phyloP scores from a whole-genome alignment of 2,888 invertebrate genomes.

The Protonemura montana region DNA sequence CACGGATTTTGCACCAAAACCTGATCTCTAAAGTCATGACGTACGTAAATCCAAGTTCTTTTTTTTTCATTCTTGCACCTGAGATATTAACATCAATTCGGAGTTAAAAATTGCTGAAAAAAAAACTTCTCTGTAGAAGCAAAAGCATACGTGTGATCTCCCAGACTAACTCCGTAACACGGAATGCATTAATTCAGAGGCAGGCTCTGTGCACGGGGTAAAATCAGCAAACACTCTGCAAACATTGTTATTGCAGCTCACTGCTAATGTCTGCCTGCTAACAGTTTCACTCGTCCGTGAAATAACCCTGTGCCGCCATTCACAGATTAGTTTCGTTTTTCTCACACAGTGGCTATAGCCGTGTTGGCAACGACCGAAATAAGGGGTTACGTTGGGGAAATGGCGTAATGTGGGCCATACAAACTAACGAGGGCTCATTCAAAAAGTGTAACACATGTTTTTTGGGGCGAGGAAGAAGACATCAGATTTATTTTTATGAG shows the following conservation, averaged over 20 bases:
- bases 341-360: background rate
- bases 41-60: background rate
- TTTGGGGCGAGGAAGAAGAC: background rate
- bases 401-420: background rate
- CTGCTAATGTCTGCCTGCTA: too few relatives aligned
- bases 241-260: background rate
- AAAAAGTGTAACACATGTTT: constrained; percentile 3
- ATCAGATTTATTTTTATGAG: constrained; percentile 5
- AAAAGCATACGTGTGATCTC: background rate
- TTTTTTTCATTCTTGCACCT: background rate
- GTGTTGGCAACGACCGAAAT: background rate
- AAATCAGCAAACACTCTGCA: background rate
- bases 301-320: background rate
- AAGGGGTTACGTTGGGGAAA: background rate
- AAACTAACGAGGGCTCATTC: background rate
- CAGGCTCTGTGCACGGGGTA: background rate
- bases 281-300: background rate
- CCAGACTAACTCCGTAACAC: background rate
- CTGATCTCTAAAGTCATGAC: background rate
- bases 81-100: background rate
- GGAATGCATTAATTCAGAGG: background rate
- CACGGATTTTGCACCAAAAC: background rate
- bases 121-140: background rate
- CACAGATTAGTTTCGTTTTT: background rate
- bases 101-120: background rate